Evolutionary conservation across 2,113 vertebrate genomes (phyloP).

Genomic region (Microtus ochrogaster): DNA sequence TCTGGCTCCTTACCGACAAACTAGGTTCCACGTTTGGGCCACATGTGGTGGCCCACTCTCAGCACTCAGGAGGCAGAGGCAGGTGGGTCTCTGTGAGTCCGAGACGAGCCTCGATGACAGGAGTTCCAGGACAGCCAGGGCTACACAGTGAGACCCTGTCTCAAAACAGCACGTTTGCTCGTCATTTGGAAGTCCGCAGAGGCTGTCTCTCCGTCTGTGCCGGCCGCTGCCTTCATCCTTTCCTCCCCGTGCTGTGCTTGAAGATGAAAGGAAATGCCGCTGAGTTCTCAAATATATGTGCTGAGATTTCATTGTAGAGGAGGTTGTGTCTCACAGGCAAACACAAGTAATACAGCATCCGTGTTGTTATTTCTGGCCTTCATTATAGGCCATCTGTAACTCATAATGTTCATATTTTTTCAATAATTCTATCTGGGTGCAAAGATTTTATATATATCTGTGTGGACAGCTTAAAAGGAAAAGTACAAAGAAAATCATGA

Average conservation of each 20-base stretch:
- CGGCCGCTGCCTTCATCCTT: slow-evolving; percentile 6
- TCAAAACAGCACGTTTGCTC: not conserved
- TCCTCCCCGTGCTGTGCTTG: slow-evolving; percentile 9
- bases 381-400: not conserved
- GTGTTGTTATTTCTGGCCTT: slow-evolving; percentile 4
- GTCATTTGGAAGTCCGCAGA: not conserved
- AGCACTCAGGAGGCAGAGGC: not conserved
- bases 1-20: not conserved
- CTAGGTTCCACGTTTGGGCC: not conserved
- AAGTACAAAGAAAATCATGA: slow-evolving; percentile 12
- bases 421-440: not conserved
- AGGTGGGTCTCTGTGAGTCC: not conserved
- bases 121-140: not conserved
- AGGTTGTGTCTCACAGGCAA: not conserved
- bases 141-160: too few species aligned
- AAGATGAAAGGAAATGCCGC: slow-evolving; percentile 24
- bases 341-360: slow-evolving; percentile 5
- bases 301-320: not conserved
- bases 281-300: slow-evolving; percentile 13
- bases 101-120: not conserved
- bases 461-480: not conserved
- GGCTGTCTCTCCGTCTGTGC: not conserved
- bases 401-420: slow-evolving; percentile 16
- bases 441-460: not conserved
- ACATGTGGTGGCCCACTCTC: not conserved